Evolutionary conservation across 2,113 vertebrate genomes (phyloP).

Genomic region (Erythrocercus mccallii): DNA sequence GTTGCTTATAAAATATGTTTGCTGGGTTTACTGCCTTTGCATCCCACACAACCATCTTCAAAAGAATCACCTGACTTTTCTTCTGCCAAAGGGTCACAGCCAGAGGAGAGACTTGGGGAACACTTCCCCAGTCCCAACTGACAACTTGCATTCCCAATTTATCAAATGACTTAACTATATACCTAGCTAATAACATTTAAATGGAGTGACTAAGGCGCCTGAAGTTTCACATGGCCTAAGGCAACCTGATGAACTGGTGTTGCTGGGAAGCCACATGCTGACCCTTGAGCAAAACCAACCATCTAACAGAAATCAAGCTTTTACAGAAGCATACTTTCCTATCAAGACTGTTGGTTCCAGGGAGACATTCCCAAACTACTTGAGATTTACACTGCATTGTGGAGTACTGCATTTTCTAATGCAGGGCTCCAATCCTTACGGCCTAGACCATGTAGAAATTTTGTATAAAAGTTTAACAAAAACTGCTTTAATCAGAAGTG

Average conservation of each 20-base stretch:
- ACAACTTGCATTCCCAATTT: background rate
- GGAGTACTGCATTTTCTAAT: background rate
- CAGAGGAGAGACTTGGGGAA: background rate
- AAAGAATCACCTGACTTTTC: background rate
- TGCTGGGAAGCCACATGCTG: background rate
- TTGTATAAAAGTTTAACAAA: background rate
- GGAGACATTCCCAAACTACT: background rate
- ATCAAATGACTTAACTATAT: background rate
- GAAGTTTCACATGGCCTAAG: background rate
- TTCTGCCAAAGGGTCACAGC: background rate
- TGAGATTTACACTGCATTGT: background rate
- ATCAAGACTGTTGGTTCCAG: background rate
- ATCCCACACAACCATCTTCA: background rate
- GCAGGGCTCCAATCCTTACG: background rate
- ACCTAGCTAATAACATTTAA: background rate
- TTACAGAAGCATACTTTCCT: background rate
- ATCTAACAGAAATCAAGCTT: background rate
- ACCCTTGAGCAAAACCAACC: background rate
- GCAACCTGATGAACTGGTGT: background rate
- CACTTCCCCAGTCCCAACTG: background rate
- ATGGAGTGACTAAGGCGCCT: background rate
- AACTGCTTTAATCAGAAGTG: background rate
- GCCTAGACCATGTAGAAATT: background rate
- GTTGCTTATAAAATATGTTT: background rate
- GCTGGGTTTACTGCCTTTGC: background rate